phyloP scores from a whole-genome alignment of 2,113 vertebrate species.

The Anhinga rufa region DNA sequence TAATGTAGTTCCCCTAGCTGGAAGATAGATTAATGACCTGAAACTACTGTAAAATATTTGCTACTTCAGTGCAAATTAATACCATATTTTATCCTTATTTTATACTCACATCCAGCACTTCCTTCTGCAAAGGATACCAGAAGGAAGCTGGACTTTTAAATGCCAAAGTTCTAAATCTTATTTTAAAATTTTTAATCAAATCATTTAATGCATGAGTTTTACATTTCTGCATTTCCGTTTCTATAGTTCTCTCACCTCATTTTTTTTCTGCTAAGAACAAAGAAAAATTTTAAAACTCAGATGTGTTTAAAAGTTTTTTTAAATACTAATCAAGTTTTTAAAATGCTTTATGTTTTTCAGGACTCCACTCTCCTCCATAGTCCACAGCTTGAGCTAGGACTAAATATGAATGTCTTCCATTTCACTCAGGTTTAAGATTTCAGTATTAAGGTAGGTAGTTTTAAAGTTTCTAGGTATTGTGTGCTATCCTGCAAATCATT shows the following conservation, averaged over 20 bases:
- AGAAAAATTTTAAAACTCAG: not conserved
- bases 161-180: slow-evolving; percentile 21
- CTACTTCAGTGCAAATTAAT: slow-evolving; percentile 53
- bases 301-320: not conserved
- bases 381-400: not conserved
- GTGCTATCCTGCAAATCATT: not conserved
- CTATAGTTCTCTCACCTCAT: not conserved
- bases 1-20: slow-evolving; percentile 30
- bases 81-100: slow-evolving; percentile 45
- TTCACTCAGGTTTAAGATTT: not conserved
- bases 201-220: not conserved
- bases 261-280: not conserved
- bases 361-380: not conserved
- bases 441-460: not conserved
- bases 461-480: not conserved
- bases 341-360: not conserved
- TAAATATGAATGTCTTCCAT: not conserved
- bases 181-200: slow-evolving; percentile 22
- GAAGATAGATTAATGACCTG: slow-evolving; percentile 50
- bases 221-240: not conserved
- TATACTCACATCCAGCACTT: not conserved
- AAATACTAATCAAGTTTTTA: not conserved
- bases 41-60: slow-evolving; percentile 43
- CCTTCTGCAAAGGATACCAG: slow-evolving; percentile 11
- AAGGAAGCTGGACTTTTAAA: slow-evolving; percentile 24